Evolutionary conservation across 1,140 invertebrate genomes (phyloP), one percentile per base, ranked within the genome.

Genomic region (Agrilus planipennis): DNA sequence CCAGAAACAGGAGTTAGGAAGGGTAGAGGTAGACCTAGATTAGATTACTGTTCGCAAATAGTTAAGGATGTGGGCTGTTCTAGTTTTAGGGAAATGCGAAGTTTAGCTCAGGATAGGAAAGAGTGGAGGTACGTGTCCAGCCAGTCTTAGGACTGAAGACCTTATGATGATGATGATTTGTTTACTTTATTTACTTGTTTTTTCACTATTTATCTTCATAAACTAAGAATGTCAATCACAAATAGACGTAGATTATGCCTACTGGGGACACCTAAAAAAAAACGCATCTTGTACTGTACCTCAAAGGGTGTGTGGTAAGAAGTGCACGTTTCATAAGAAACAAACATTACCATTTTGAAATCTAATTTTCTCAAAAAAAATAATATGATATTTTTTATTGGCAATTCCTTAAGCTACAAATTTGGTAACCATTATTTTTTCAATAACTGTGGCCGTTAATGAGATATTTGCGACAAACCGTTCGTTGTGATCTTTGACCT

Each of bases 311-410:
- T 27, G 23, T 12, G 7, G 23, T 9, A 27, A 27, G 23, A 12
- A 27, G 23, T 27, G 23, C 23, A 27, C 23, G 23, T 27, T n/a
- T n/a, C n/a, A n/a, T n/a, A n/a, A n/a, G n/a, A n/a, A n/a, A 27
- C 12, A 27, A 27, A 27, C 23, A 27, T 27, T 12, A 27, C 23
- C 7, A 27, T 12, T 27, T 9, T 27, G 7, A 27, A 27, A 27
- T 9, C 12, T 12, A 12, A 12, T 27, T 27, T 9, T 7, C 12
- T 12, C 23, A 9, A 27, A 7, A 12, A 27, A 27, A 27, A 27
- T n/a, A n/a, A n/a, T n/a, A 27, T 12, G 7, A 27, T 27, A 9
- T 27, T 27, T 27, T 27, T 12, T 27, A 12, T 27, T 9, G 23
- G 23, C 7, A 27, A 27, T 27, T 27, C 12, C 12, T 12, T 27